Conservation (phyloP, 2,113 vertebrate genomes). For the Ictalurus furcatus region DNA sequence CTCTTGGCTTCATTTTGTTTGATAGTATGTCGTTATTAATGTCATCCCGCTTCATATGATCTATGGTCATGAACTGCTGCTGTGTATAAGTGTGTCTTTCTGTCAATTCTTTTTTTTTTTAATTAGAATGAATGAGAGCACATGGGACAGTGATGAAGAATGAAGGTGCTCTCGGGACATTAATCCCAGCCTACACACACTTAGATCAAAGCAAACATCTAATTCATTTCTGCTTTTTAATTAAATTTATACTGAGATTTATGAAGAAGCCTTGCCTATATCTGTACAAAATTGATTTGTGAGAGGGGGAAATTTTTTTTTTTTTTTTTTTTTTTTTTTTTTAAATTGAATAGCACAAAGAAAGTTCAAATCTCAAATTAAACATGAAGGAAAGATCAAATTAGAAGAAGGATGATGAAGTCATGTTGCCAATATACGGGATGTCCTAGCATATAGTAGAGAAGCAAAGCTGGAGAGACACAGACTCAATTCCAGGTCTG, state of each 20-base stretch:
- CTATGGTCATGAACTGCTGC: not conserved
- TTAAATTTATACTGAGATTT: conserved; percentile 68
- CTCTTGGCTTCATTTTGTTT: not conserved
- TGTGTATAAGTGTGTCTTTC: not conserved
- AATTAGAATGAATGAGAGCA: conserved; percentile 41
- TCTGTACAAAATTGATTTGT: conserved; percentile 66
- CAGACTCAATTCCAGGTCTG: conserved; percentile 14
- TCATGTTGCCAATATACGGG: not conserved
- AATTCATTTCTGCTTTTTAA: conserved; percentile 75
- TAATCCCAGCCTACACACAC: conserved; percentile 68
- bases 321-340: too few species aligned
- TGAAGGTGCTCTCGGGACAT: conserved; percentile 66
- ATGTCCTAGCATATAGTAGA: not conserved
- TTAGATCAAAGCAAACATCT: conserved; percentile 70
- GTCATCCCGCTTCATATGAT: not conserved
- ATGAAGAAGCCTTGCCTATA: conserved; percentile 64
- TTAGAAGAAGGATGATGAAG: conserved; percentile 34
- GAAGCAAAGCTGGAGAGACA: conserved; percentile 6
- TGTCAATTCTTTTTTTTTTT: not conserved
- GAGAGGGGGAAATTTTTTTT: conserved; percentile 26
- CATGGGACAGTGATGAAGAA: conserved; percentile 55
- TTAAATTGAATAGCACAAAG: not conserved
- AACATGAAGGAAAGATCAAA: not conserved
- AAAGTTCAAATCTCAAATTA: conserved; percentile 42
- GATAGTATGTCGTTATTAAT: not conserved